Base-by-base conservation (phyloP, 2,888 invertebrate genomes). In the Nomada hirtipes region DNA sequence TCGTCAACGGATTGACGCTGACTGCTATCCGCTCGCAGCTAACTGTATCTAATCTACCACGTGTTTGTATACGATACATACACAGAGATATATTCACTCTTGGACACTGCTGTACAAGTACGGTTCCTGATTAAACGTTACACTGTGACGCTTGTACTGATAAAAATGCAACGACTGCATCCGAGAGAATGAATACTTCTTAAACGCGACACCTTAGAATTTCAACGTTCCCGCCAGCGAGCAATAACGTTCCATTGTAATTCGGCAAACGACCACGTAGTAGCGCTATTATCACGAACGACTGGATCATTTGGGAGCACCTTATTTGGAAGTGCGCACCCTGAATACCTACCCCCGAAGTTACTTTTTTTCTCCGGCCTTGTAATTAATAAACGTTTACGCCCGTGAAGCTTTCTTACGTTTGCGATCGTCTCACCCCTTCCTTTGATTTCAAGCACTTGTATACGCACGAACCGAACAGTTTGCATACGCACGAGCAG, bases 321-420 rank as follows among this genome's bases (percentile, higher is more conserved):
- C 96, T 95, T 96, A 96, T 96, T 96, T 95, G 96, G 96, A 95
- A 95, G 95, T 95, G 95, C 95, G 94, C 95, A 91, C 91, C 92
- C 93, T 89, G 72, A 86, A 81, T 67, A 85, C 65, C 64, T 76
- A 87, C 86, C 85, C 83, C 79, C 72, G 53, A 60, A 68, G 59
- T 29, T 69, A 76, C 26, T 55, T 44, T 50, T 52, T 60, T 36
- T 20, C 52, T 47, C 10, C 26, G 50, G 68, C 59, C 68, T 78
- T 59, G 47, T 60, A 23, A 60, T 29, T 61, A 67, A 47, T 15
- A 42, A 70, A 65, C 15, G 23, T 60, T 11, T 55, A 36, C 26
- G 18, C 29, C 53, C 57, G 60, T 11, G 23, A 50, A 55, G 65
- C 55, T 26, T 67, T 64, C 59, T 11, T 4, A 60, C 63, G 26